phyloP scores from a whole-genome alignment of 2,888 invertebrate species.

The Agrochola lota region DNA sequence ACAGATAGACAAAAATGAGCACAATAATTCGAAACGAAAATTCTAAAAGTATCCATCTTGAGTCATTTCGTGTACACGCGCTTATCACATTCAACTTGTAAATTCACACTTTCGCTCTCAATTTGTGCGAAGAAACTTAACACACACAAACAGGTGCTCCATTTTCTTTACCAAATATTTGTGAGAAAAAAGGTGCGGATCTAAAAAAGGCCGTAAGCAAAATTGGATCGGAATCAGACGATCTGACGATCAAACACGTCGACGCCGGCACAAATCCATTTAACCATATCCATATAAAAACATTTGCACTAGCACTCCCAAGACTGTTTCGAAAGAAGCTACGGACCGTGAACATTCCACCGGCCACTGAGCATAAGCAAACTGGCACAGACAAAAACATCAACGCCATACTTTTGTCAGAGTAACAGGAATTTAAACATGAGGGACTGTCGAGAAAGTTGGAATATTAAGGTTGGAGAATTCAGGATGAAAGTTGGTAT shows the following conservation, averaged over 20 bases:
- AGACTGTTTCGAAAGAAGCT: conserved; percentile 89
- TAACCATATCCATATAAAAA: conserved; percentile 83
- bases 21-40: conserved; percentile 35
- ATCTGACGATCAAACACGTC: conserved; percentile 74
- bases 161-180: conserved; percentile 48
- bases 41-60: conserved; percentile 17
- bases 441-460: conserved; percentile 61
- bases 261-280: conserved; percentile 81
- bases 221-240: conserved; percentile 68
- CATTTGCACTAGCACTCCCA: conserved; percentile 88
- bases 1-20: conserved; percentile 30
- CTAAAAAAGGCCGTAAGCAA: conserved; percentile 55
- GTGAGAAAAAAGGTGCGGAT: conserved; percentile 45
- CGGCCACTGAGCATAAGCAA: conserved; percentile 83
- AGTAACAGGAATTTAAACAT: conserved; percentile 74
- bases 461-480: conserved; percentile 43
- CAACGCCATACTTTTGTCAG: conserved; percentile 78
- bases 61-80: conserved; percentile 43
- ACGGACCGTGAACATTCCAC: conserved; percentile 89
- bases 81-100: conserved; percentile 43
- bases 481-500: conserved; percentile 20
- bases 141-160: conserved; percentile 48
- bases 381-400: conserved; percentile 84
- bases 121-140: conserved; percentile 38
- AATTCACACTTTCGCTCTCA: conserved; percentile 56